Percentiles rank a stretch among this genome's conserved stretches.
phyloP scores from a whole-genome alignment of 2,797 vertebrate genomes.

The Thunnus albacares region DNA sequence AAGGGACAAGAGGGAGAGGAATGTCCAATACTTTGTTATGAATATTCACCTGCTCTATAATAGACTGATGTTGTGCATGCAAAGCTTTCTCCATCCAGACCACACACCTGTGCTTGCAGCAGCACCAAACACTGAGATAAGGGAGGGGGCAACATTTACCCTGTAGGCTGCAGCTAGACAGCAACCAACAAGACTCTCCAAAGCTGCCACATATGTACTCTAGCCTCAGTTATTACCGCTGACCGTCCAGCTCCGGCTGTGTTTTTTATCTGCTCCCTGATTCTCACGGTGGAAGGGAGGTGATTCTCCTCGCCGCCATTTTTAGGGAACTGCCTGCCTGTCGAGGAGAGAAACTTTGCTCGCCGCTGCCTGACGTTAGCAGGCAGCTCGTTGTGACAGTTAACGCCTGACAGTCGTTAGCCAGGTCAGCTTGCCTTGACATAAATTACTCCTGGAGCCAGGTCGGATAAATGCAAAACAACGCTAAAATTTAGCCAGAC shows the following conservation, averaged over 20 bases:
- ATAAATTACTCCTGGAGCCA: neutral
- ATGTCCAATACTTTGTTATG: neutral
- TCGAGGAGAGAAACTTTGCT: slow-evolving; percentile 80
- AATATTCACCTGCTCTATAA: neutral
- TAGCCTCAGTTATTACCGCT: neutral
- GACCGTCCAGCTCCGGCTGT: neutral
- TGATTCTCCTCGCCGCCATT: slow-evolving; percentile 85
- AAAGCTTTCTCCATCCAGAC: slow-evolving; percentile 17
- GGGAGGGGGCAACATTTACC: slow-evolving; percentile 39
- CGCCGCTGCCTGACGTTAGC: slow-evolving; percentile 64
- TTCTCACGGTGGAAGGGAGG: slow-evolving; percentile 77
- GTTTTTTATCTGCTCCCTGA: slow-evolving; percentile 55
- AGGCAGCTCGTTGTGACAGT: slow-evolving; percentile 62
- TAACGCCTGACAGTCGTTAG: slow-evolving; percentile 54
- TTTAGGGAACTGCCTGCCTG: slow-evolving; percentile 82
- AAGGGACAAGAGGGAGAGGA: neutral
- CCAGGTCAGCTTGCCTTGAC: slow-evolving; percentile 16
- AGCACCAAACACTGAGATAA: slow-evolving; percentile 8
- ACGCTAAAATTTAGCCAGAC: neutral
- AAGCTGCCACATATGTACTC: slow-evolving; percentile 44
- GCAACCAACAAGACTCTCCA: slow-evolving; percentile 37
- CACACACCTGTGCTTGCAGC: slow-evolving; percentile 34
- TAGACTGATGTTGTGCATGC: neutral
- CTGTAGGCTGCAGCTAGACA: slow-evolving; percentile 51
- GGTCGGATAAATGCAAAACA: slow-evolving; percentile 26